phyloP scores from a whole-genome alignment of 2,113 vertebrate genomes.

The Oxygymnocypris stewartii region DNA sequence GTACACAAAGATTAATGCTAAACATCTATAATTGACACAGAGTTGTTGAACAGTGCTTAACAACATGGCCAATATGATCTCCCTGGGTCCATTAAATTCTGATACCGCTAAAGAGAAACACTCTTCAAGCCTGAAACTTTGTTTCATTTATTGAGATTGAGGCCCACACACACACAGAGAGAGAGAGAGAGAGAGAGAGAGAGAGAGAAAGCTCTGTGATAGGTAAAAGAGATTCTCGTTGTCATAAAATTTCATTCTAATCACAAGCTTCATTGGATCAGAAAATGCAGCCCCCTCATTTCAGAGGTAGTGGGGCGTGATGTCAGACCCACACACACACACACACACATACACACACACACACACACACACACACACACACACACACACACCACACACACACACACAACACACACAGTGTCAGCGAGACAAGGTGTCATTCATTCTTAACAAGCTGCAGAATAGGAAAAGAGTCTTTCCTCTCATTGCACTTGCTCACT shows the following conservation, averaged over 20 bases:
- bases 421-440: constrained; percentile 44
- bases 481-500: constrained; percentile 20
- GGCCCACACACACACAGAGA: neutral
- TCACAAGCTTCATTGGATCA: constrained; percentile 81
- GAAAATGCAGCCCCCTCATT: constrained; percentile 77
- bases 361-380: constrained; percentile 3
- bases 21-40: constrained; percentile 10
- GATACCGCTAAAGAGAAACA: constrained; percentile 7
- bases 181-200: neutral
- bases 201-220: constrained; percentile 60
- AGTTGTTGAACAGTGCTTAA: constrained; percentile 1
- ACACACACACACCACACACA: too few species aligned
- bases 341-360: constrained; percentile 10
- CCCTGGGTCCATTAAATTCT: constrained; percentile 28
- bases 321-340: constrained; percentile 56
- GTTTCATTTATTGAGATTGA: constrained; percentile 35
- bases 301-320: constrained; percentile 67
- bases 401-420: too few species aligned
- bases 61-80: constrained; percentile 20
- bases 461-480: constrained; percentile 29
- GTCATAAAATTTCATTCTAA: constrained; percentile 85
- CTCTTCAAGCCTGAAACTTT: constrained; percentile 5
- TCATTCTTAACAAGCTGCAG: constrained; percentile 46
- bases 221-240: constrained; percentile 68
- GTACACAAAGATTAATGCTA: constrained; percentile 32